These are phyloP conservation scores for Crocuta crocuta DNA, from an alignment of 2,113 vertebrate genomes.

Conservation along the genomic window DNA sequence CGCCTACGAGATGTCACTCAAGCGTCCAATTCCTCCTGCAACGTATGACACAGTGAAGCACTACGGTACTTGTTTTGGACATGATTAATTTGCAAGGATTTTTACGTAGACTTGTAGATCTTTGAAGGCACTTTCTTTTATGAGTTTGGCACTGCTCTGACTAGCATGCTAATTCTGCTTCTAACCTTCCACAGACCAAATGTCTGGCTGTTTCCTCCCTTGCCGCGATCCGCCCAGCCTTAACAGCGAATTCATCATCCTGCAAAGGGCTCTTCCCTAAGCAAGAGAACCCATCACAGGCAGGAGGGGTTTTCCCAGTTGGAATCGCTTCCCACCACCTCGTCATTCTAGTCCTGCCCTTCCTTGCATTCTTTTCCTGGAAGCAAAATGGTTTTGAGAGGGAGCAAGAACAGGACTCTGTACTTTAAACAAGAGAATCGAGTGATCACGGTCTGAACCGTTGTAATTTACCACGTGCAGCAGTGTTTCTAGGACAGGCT, in stretches of 20 bases:
- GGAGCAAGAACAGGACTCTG: neutral
- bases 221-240: neutral
- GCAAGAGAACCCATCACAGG: neutral
- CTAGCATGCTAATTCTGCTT: constrained; percentile 54
- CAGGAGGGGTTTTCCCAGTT: neutral
- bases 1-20: neutral
- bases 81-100: neutral
- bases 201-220: neutral
- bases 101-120: constrained; percentile 4
- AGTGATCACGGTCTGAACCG: neutral
- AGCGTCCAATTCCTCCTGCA: neutral
- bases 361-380: neutral
- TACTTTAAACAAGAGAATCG: neutral
- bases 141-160: neutral
- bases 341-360: neutral
- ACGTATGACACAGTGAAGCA: neutral
- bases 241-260: neutral
- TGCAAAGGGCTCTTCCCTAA: neutral
- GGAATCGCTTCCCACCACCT: neutral
- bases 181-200: neutral
- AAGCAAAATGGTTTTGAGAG: neutral
- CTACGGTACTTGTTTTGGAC: neutral
- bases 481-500: neutral
- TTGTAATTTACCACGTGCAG: neutral
- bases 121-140: neutral